phyloP scores from a whole-genome alignment of 2,888 invertebrate species.

The Yponomeuta sedellus region DNA sequence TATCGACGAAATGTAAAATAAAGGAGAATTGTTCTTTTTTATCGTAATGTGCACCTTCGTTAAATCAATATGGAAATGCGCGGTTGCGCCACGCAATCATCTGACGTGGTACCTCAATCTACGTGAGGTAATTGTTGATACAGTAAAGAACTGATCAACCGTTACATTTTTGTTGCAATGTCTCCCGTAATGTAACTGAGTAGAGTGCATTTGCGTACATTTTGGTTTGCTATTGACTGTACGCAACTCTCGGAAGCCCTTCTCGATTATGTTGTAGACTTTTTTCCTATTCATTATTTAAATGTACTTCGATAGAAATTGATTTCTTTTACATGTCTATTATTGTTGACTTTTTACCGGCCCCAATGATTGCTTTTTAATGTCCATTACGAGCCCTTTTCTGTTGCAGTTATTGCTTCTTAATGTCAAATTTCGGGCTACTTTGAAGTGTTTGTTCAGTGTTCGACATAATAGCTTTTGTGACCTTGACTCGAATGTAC shows the following conservation, averaged over 20 bases:
- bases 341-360: not conserved
- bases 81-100: not conserved
- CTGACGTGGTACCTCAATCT: not conserved
- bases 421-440: not conserved
- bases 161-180: no score
- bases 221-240: no score
- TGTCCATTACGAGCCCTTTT: slow-evolving; percentile 1
- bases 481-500: not conserved
- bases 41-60: not conserved
- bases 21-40: not conserved
- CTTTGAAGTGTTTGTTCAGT: not conserved
- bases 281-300: slow-evolving; percentile 5
- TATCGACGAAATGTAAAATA: not conserved
- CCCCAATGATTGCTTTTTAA: not conserved
- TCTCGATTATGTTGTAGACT: slow-evolving; percentile 4
- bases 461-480: not conserved
- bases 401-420: not conserved
- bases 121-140: slow-evolving; percentile 3
- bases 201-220: no score
- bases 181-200: no score
- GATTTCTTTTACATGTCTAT: slow-evolving; percentile 8
- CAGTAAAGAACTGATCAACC: no score
- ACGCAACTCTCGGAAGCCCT: slow-evolving; percentile 2
- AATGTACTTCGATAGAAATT: not conserved
- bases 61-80: not conserved